Evolutionary conservation across 2,797 vertebrate species (phyloP).

Genomic region (Ammospiza maritima): DNA sequence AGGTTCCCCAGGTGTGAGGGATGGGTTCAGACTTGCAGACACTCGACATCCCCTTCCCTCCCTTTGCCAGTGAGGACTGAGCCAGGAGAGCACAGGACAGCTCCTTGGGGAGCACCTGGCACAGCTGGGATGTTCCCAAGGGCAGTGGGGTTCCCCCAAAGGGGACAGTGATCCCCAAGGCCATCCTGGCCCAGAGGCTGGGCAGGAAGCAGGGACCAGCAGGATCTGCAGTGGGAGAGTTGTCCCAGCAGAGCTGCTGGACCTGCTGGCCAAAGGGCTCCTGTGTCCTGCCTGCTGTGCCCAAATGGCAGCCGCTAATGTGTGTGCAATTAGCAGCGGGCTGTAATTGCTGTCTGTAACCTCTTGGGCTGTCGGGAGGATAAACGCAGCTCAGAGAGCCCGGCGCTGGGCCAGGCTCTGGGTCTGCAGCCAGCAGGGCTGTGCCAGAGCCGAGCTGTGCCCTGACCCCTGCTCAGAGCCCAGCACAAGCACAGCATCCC

Average conservation of each 20-base stretch:
- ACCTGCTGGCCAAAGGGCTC: not conserved
- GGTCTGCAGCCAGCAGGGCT: not conserved
- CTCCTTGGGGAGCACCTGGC: not conserved
- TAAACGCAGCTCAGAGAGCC: fast-evolving
- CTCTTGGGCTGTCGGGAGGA: not conserved
- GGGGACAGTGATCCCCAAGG: not conserved
- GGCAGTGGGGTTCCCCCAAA: not conserved
- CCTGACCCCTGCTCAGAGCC: not conserved
- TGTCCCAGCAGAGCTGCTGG: not conserved
- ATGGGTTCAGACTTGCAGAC: not conserved
- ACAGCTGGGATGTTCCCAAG: fast-evolving
- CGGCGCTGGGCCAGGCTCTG: fast-evolving
- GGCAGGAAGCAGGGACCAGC: not conserved
- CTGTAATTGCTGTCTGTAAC: not conserved
- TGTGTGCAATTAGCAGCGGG: not conserved
- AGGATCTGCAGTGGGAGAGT: fast-evolving
- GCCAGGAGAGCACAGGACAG: fast-evolving
- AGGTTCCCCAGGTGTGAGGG: not conserved
- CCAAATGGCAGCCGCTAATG: not conserved
- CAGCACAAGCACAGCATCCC: not conserved
- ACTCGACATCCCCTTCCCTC: not conserved
- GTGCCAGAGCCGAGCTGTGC: not conserved
- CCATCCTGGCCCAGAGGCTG: not conserved
- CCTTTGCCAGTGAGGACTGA: not conserved
- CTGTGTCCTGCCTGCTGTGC: fast-evolving